Conservation (phyloP, 2,888 invertebrate genomes). For the Tipula unca region DNA sequence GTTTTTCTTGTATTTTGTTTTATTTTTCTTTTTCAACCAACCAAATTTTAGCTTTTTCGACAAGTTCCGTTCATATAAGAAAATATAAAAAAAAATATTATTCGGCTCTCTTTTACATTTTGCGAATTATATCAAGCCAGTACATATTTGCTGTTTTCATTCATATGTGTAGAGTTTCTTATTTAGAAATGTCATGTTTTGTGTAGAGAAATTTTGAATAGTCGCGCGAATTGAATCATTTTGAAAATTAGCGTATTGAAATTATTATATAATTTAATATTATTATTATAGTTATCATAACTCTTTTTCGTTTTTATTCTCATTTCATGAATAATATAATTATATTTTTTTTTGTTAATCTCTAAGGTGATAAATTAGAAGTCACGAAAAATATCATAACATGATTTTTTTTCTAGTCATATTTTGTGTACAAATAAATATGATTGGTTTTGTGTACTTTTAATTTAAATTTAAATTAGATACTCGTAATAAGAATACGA, state of each 20-base stretch:
- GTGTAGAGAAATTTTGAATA: not conserved
- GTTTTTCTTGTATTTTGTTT: not conserved
- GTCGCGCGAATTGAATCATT: not conserved
- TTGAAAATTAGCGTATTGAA: not conserved
- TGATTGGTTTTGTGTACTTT: not conserved
- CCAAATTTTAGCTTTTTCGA: conserved; percentile 15
- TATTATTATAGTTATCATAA: not conserved
- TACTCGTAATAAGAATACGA: not conserved
- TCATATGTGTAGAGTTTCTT: not conserved
- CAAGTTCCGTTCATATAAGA: conserved; percentile 3
- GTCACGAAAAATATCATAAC: not conserved
- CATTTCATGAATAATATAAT: not conserved
- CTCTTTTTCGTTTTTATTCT: not conserved
- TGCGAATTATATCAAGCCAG: conserved; percentile 15
- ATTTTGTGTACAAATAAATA: not conserved
- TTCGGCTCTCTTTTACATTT: not conserved
- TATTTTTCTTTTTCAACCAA: conserved; percentile 14
- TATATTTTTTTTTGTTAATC: not conserved
- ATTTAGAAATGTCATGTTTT: conserved; percentile 1
- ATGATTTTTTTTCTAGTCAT: not conserved
- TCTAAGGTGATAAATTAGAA: not conserved
- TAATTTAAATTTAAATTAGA: not conserved
- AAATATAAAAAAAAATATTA: not conserved
- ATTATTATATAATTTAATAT: not conserved
- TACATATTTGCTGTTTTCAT: conserved; percentile 14